Base-by-base conservation (phyloP, 2,113 vertebrate species). In the Chaenocephalus aceratus region DNA sequence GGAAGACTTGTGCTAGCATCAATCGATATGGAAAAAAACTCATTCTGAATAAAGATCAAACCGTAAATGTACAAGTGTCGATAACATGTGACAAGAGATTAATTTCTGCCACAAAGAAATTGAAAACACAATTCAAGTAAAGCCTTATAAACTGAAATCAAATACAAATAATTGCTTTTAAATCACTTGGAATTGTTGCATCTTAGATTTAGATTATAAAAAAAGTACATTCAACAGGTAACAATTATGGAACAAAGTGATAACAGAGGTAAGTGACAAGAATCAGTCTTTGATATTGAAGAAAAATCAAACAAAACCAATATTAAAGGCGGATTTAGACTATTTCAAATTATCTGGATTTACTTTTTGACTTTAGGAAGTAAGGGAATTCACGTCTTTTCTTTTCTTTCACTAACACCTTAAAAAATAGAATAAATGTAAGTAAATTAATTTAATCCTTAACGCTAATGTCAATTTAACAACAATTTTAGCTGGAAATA, bases 151-250 rank as follows among this genome's bases (percentile, higher is more conserved):
- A 86, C 73, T 41, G 69, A 53, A 65, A 72, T 45, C 54, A 61
- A 71, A 53, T 51, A 74, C 53, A 75, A 74, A 57, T 48, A 79
- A 68, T 18, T 54, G 72, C 15, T 75, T 89, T 87, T 16, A 82
- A 88, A 91, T 85, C 82, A 74, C 57, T 80, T 77, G 77, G 83
- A 90, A 89, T 90, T 88, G 61, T 75, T 87, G 86, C 88, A 82
- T 87, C 82, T 86, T 65, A 72, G 90, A 92, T 86, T 86, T 65
- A 72, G 90, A 92, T 86, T 80, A 83, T 76, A 87, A 89, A 72
- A 72, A 86, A 92, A 89, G 80, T 94, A 94, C 93, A 95, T 94
- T 95, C 93, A 93, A 82, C 90, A 76, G 80, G 86, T 91, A 81
- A 70, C 68, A 84, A 79, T 67, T 65, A 88, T 82, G 83, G 57